These are phyloP conservation scores for Gerris lacustris DNA, from an alignment of 2,888 invertebrate genomes.

Conservation along the genomic window DNA sequence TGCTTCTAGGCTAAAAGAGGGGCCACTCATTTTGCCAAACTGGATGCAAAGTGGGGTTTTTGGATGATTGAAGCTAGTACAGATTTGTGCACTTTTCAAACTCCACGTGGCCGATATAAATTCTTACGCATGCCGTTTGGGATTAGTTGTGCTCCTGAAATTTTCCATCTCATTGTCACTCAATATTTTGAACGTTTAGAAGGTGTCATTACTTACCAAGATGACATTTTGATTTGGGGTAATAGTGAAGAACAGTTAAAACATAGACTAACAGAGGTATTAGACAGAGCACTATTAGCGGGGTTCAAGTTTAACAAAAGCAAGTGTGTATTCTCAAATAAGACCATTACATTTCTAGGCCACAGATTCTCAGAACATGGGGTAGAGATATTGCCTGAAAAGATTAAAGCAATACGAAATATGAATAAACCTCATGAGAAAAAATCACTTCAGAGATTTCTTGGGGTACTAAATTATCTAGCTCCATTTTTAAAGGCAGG, in stretches of 20 bases:
- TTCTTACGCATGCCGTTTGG: constrained; percentile 12
- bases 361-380: not conserved
- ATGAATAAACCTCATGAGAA: not conserved
- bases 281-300: not conserved
- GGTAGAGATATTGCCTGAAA: not conserved
- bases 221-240: constrained; percentile 14
- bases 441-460: constrained; percentile 10
- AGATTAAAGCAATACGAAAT: not conserved
- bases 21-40: not conserved
- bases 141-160: constrained; percentile 3
- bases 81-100: constrained; percentile 6
- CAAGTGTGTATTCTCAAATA: not conserved
- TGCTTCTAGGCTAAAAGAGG: not conserved
- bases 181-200: not conserved
- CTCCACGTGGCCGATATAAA: constrained; percentile 9
- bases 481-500: constrained; percentile 6
- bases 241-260: not conserved
- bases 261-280: not conserved
- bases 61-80: constrained; percentile 11
- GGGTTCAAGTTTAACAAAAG: constrained; percentile 8
- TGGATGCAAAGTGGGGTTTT: constrained; percentile 13
- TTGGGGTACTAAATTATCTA: constrained; percentile 13
- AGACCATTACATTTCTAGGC: not conserved
- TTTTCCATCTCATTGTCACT: constrained; percentile 1
- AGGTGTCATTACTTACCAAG: constrained; percentile 8